Base-by-base conservation (phyloP, 2,888 invertebrate species). In the Trachelus troglodyta region DNA sequence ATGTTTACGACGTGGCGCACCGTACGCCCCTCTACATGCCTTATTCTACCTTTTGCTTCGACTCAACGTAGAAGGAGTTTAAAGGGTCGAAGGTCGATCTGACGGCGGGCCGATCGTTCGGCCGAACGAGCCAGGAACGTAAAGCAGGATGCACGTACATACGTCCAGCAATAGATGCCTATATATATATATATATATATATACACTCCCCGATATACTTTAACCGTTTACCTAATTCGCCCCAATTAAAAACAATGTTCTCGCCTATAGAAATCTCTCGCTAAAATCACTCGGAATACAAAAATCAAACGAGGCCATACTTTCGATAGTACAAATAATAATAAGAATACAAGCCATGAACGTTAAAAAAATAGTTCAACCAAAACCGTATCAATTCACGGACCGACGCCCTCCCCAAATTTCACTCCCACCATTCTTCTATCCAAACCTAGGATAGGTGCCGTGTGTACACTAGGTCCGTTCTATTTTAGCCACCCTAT, bases 1-100 rank as follows among this genome's bases (percentile, higher is more conserved):
- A 90, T 90, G 90, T 91, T 91, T 91, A 91, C 90, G 90, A 91
- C 90, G 91, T 91, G 90, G 91, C 90, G 89, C 89, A 89, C 86
- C 85, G 87, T 88, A 89, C 90, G 90, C 89, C 89, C 86, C 88
- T 87, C 56, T 87, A 84, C 77, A 78, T 79, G 84, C 83, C 79
- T 78, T 85, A 84, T 86, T 85, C 79, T 81, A 80, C 83, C 76
- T 87, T 84, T 84, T 77, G 82, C 76, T 79, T 77, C 80, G 77
- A 79, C 79, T 81, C 68, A 80, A 79, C 82, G 77, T 81, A 81
- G 81, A 85, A 83, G 80, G 79, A 81, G 82, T 86, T 85, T 82
- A 81, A 87, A 85, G 86, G 90, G 90, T 90, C 90, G 86, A 82
- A 90, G 90, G 90, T 90, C 87, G 87, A 87, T 87, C 85, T 83